Base-by-base conservation (phyloP, 1,140 invertebrate genomes). In the Leptopilina clavipes region DNA sequence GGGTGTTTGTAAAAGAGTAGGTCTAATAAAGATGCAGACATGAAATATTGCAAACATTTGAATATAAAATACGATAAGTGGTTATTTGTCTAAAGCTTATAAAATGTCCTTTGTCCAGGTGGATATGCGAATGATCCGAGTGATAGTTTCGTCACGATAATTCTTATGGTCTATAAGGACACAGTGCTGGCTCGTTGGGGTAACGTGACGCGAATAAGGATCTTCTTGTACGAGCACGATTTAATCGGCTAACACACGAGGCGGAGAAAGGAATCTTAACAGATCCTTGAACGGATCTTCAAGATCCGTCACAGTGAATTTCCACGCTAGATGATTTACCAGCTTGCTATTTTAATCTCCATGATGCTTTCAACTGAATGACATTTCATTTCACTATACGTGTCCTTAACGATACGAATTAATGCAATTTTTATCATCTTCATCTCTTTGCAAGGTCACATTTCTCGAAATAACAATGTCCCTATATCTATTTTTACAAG, bases 191-290 rank as follows among this genome's bases (percentile, higher is more conserved):
- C 76, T 78, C 75, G 52, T 2, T 31, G 25, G 25, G 5, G 79
- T 71, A 81, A 82, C 81, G 79, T 77, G 77, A 72, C 79, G 65
- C 18, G 37, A 75, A 40, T 40, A 40, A 71, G 77, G 76, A 80
- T 84, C 78, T 79, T 76, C 71, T 31, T 52, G 71, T 76, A 74
- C 31, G 45, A 71, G 72, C 81, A 82, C 79, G 76, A 82, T 74
- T 48, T n/a, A 56, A 56, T 65, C 59, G 59, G 22, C 12, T 65
- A 76, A 76, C 74, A 73, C 37, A 54, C 75, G 74, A 40, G 65
- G 77, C 56, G 73, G 80, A 80, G 82, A 84, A 77, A 79, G 77
- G 78, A 76, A 72, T 76, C 72, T 75, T 43, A 52, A 8, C 19
- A 71, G 75, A 71, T 76, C 52, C 17, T 59, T 19, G 19, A 40